A percentile compares a stretch with the other conserved stretches of the same genome.
Evolutionary conservation across 2,113 vertebrate genomes (phyloP).

Genomic region (Aplodontia rufa): DNA sequence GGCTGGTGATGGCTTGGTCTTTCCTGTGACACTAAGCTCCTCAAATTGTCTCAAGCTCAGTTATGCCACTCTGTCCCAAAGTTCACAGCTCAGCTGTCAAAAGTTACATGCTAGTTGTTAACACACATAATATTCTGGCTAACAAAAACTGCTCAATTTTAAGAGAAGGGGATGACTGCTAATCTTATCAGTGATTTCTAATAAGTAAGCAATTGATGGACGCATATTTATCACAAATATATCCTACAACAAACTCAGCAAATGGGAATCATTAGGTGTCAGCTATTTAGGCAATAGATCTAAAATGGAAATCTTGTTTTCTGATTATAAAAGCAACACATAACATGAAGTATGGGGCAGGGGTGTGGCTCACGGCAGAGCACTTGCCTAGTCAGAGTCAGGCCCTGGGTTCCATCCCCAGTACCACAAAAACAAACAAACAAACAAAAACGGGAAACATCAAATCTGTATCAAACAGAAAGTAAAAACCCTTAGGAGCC

Average conservation of each 20-base stretch:
- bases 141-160: not conserved
- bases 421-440: no score
- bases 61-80: no score
- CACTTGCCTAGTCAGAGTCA: no score
- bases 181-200: not conserved
- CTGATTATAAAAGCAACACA: not conserved
- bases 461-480: not conserved
- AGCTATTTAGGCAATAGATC: not conserved
- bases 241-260: not conserved
- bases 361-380: no score
- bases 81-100: not conserved
- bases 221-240: not conserved
- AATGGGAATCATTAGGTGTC: not conserved
- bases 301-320: not conserved
- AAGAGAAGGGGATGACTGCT: not conserved
- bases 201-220: not conserved
- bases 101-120: not conserved
- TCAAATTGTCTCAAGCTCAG: not conserved
- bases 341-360: not conserved
- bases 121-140: not conserved
- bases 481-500: not conserved
- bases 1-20: not conserved
- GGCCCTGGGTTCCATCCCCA: no score
- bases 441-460: not conserved
- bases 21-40: not conserved